Evolutionary conservation across 1,140 invertebrate genomes (phyloP), one percentile per base, ranked within the genome.

Genomic region (Lordiphosa mommai): DNA sequence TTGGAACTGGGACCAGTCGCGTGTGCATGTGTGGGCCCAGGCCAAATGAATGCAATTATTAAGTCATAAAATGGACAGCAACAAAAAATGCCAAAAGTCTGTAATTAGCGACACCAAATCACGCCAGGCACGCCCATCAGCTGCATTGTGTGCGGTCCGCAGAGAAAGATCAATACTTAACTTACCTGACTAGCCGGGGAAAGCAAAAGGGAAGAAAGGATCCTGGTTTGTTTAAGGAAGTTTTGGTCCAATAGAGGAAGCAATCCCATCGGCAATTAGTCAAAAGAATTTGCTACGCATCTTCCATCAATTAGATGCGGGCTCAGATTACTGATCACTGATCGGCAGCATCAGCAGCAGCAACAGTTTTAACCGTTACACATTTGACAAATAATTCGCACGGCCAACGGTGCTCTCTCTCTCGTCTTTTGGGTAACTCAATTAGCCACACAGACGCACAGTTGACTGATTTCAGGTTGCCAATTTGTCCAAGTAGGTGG

Each of bases 41-140:
- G 59, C 57, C 65, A 61, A 80, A 53, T 66, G 74, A 84, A 65
- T 65, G 72, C 79, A 84, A 84, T 85, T 84, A 84, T 84, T 69
- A 70, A 84, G 77, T 71, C 77, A 84, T 84, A 84, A 84, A 85
- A 85, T 73, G 65, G 37, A 49, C 58, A 64, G 51, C 64, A 65
- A 36, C 64, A 65, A 36, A 72, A 77, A 85, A 84, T 65, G 48
- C 60, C 48, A 32, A 47, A 52, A 71, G 61, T 72, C 79, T 85
- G 73, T 85, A 86, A 85, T 85, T 85, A 85, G 79, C 79, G 79
- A 85, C 79, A 85, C 79, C 79, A 85, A 85, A 80, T 85, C 79
- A 73, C 66, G 59, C 16, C 43, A 38, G 12, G 12, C 61, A 64
- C 70, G 72, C 79, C 79, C 53, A 30, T 38, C 23, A 34, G 32